Evolutionary conservation across 2,888 invertebrate species (phyloP), one percentile per base, ranked within the genome.

Genomic region (Cyaniris semiargus): DNA sequence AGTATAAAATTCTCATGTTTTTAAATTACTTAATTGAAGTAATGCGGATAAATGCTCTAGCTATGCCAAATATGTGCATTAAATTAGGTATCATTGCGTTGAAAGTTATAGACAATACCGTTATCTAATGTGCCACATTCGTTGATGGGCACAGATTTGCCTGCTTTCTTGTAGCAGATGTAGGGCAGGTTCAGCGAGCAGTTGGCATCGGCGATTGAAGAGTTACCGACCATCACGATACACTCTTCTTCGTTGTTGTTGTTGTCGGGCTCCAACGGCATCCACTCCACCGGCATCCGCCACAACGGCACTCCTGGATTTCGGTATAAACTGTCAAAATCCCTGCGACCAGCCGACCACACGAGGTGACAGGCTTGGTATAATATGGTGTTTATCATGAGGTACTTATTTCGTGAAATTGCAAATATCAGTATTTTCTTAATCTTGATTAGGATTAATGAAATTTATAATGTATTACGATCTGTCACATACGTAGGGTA

Each of bases 261-360:
- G 53, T 76, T 76, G 48, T 70, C 53, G 18, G 76, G 76, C 70
- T 76, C 70, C 10, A 3, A 18, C 6, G 6, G 31, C 27, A 18
- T 53, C 76, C 76, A 76, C 13, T 70, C 27, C 27, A 76, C 70
- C 0, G 76, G 76, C 76, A 76, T 76, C 31, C 27, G 66, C 18
- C 8, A 18, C n/a, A 76, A n/a, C 23, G 66, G 53, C n/a, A 70
- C 53, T 27, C 76, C 70, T 76, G 38, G 21, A 44, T 15, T 70
- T 70, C 3, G 23, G 3, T 23, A 23, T 23, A 5, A 66, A 66
- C 10, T 23, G n/a, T 8, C 7, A 58, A 6, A 56, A 56, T n/a
- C 3, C 6, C 18, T 58, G 7, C 58, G 58, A 58, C 6, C 5
- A 34, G 34, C 34, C 34, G 6, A 34, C 34, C 34, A 6, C 34